phyloP scores from a whole-genome alignment of 2,888 invertebrate species.

The Dryocosmus kuriphilus region DNA sequence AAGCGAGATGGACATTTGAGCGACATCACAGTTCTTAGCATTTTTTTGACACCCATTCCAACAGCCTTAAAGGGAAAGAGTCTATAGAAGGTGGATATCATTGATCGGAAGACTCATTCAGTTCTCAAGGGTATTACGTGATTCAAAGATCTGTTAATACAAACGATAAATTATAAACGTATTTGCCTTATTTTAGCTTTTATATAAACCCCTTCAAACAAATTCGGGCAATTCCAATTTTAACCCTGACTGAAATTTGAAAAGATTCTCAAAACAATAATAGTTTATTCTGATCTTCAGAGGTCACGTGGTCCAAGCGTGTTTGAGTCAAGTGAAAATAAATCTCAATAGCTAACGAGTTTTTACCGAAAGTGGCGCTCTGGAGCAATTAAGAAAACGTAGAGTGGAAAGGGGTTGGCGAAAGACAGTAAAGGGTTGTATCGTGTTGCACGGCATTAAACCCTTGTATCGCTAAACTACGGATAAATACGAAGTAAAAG shows the following conservation, averaged over 20 bases:
- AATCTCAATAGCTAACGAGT: slow-evolving; percentile 75
- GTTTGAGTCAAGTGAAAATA: slow-evolving; percentile 62
- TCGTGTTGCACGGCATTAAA: slow-evolving; percentile 72
- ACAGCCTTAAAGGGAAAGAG: too few relatives aligned
- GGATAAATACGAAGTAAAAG: slow-evolving; percentile 60
- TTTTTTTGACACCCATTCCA: too few relatives aligned
- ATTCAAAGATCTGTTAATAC: not conserved
- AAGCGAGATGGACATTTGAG: too few relatives aligned
- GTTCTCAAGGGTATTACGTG: not conserved
- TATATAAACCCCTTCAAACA: not conserved
- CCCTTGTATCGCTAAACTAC: slow-evolving; percentile 66
- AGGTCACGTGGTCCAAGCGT: slow-evolving; percentile 1
- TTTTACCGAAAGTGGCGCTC: slow-evolving; percentile 69
- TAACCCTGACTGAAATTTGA: not conserved
- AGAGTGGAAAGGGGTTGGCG: slow-evolving; percentile 55
- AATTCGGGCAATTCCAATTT: not conserved
- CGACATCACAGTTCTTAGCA: too few relatives aligned
- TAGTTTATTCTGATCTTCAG: not conserved
- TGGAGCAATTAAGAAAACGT: slow-evolving; percentile 70
- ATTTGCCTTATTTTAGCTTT: not conserved
- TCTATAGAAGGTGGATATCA: not conserved
- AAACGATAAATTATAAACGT: not conserved
- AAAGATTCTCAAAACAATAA: not conserved
- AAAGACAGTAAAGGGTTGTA: slow-evolving; percentile 62
- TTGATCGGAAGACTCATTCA: not conserved